phyloP scores from a whole-genome alignment of 2,797 vertebrate genomes.

The Clarias pachynema region DNA sequence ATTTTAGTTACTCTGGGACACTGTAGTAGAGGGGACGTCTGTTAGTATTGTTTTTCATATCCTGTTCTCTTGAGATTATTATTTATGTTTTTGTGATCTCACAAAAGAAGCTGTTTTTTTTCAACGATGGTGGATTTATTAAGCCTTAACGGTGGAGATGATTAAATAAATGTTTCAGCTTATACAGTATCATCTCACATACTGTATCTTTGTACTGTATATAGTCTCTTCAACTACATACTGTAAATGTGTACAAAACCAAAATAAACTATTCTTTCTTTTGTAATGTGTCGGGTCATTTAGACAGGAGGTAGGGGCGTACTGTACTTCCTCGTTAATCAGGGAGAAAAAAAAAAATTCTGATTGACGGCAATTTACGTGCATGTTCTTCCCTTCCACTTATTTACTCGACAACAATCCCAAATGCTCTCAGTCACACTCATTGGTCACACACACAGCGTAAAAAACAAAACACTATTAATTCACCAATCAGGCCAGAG shows the following conservation, averaged over 20 bases:
- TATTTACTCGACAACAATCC: no score
- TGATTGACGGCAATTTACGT: no score
- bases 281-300: conserved; percentile 27
- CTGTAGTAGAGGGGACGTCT: not conserved
- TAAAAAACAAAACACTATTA: no score
- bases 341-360: no score
- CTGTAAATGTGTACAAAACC: not conserved
- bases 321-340: not conserved
- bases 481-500: no score
- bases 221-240: no score
- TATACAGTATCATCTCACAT: not conserved
- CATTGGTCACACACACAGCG: no score
- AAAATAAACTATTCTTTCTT: not conserved
- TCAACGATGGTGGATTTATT: not conserved
- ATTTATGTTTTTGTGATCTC: not conserved
- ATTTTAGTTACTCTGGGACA: conserved; percentile 6
- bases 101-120: not conserved
- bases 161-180: not conserved
- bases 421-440: no score
- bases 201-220: no score
- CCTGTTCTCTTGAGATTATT: not conserved
- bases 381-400: no score
- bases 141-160: not conserved
- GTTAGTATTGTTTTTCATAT: not conserved
- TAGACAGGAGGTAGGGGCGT: conserved; percentile 13